Evolutionary conservation across 2,888 invertebrate genomes (phyloP).

Genomic region (Scotopteryx bipunctaria): DNA sequence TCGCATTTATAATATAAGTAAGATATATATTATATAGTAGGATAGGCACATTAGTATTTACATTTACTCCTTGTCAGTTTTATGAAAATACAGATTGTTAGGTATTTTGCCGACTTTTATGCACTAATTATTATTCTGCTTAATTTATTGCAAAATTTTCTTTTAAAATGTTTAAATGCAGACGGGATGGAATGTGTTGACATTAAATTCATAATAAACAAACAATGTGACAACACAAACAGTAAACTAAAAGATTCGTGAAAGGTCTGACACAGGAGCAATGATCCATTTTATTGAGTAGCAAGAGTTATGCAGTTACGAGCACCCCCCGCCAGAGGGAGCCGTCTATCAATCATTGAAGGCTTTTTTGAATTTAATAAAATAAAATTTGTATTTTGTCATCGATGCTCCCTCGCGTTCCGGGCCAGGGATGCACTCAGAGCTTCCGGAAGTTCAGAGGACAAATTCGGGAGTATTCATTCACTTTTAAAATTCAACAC

Average conservation of each 20-base stretch:
- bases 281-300: conserved; percentile 78
- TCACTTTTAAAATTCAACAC: no score
- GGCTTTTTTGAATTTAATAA: conserved; percentile 85
- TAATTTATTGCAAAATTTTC: no score
- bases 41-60: no score
- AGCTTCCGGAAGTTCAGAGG: background rate
- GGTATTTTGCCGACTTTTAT: no score
- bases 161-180: no score
- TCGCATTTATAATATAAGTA: no score
- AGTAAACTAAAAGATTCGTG: conserved; percentile 25
- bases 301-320: conserved; percentile 72
- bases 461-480: background rate
- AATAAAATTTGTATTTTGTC: conserved; percentile 85
- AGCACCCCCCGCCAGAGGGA: conserved; percentile 56
- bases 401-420: conserved; percentile 79
- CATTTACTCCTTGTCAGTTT: no score
- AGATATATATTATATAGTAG: no score
- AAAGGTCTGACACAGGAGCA: conserved; percentile 49
- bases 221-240: conserved; percentile 2
- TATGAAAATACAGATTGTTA: no score
- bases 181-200: no score
- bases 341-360: conserved; percentile 82
- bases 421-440: conserved; percentile 58
- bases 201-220: background rate
- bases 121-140: no score